Conservation (phyloP, 2,113 vertebrate genomes). For the Hemicordylus capensis region DNA sequence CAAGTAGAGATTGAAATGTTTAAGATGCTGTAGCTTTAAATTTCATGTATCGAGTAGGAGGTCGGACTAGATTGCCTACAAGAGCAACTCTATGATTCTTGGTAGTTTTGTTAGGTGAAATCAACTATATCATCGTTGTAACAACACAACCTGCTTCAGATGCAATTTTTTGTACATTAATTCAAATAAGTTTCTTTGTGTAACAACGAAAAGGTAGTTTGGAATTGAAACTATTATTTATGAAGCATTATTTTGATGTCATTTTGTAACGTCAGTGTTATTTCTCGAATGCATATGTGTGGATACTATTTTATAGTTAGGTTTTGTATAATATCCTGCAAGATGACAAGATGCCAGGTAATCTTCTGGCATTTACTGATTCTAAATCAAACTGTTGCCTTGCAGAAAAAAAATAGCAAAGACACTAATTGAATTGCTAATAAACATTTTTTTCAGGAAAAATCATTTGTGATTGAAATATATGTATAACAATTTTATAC, state of each 20-base stretch:
- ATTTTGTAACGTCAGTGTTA: slow-evolving; percentile 48
- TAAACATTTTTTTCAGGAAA: slow-evolving; percentile 6
- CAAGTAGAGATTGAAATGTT: too few relatives aligned
- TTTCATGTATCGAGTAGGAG: too few relatives aligned
- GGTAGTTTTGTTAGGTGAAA: neutral
- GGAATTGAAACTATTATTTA: slow-evolving; percentile 41
- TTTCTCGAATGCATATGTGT: slow-evolving; percentile 25
- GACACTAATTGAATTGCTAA: slow-evolving; percentile 32
- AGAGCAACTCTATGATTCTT: neutral
- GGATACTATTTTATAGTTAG: slow-evolving; percentile 51
- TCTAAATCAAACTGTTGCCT: slow-evolving; percentile 43
- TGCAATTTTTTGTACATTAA: slow-evolving; percentile 33
- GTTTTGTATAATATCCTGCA: slow-evolving; percentile 12
- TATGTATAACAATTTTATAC: slow-evolving; percentile 14
- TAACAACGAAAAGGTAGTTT: slow-evolving; percentile 35
- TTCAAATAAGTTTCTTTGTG: slow-evolving; percentile 43
- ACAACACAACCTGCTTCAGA: neutral
- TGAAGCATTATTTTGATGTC: too few relatives aligned
- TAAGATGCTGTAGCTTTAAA: too few relatives aligned
- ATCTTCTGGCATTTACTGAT: slow-evolving; percentile 36
- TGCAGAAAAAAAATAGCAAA: slow-evolving; percentile 31
- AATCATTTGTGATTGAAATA: slow-evolving; percentile 11
- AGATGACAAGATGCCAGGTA: slow-evolving; percentile 36
- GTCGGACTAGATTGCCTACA: too few relatives aligned
- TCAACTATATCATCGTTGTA: neutral